Evolutionary conservation across 1,140 invertebrate species (phyloP), one percentile per base, ranked within the genome.

Genomic region (Bombus pascuorum): DNA sequence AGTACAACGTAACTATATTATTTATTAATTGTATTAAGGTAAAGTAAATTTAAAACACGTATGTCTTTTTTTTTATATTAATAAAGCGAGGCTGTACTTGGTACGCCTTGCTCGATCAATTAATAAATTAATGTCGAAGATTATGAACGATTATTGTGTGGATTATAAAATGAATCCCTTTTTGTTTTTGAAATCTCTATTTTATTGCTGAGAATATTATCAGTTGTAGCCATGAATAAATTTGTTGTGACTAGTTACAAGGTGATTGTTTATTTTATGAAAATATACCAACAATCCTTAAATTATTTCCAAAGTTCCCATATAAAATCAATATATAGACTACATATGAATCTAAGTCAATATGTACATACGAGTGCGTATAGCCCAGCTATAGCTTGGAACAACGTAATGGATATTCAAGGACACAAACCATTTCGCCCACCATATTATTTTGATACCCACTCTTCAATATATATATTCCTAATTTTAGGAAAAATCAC

Each of bases 401-500:
- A 53, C 18, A 8, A 22, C 18, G 5, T 53, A 53, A 53, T 53
- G 47, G 18, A 53, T 53, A 53, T 22, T 53, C 47, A 53, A 53
- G 47, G 47, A 22, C 6, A 8, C 47, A 8, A 22, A 6, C 1
- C 18, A 53, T 53, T 53, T 53, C 18, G 18, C 47, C 47, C 1
- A 22, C 47, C 18, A 53, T 6, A 22, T 53, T 53, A 22, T 5
- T 22, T 0, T 53, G 15, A 53, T 22, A 53, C 5, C 0, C 18
- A 0, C 5, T 22, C 18, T 53, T 22, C 1, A 0, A 18, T 53
- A 53, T 53, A 53, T 0, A 0, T 53, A 22, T 0, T 22, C 0
- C 1, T 53, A 53, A 53, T 53, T 22, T 53, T 6, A 22, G 5
- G 5, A 22, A 53, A 53, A 53, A 53, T 53, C 0, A 18, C 47